Base-by-base conservation (phyloP, 2,113 vertebrate genomes). In the Rhineura floridana region DNA sequence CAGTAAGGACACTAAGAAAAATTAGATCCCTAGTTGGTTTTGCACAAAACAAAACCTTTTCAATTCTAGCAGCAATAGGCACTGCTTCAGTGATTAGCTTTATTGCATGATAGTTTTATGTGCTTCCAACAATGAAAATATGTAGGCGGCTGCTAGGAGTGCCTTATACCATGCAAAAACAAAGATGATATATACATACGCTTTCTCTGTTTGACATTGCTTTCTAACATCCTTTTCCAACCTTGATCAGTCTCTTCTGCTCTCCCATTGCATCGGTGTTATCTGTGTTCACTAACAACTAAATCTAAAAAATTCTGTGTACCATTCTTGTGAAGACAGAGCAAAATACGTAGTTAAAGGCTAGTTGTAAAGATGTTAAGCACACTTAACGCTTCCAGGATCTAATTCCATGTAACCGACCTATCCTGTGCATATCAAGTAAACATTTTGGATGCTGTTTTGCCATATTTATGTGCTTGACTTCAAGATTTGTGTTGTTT, bases 401-500 rank as follows among this genome's bases (percentile, higher is more conserved):
- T 23, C 42, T 72, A 72, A 23, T 39, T n/a, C 36, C 11, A 67
- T 77, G 59, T 48, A n/a, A 25, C 7, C 65, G 23, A 78, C 25
- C 23, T 91, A 88, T 90, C 88, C 59, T 42, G 25, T 79, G 77
- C 39, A 10, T 52, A 12, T 76, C 84, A 89, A 52, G 3, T 79
- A 25, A 75, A 87, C 25, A 92, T 95, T 83, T 92, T 36, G 67
- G 55, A 81, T 87, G 90, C 92, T 42, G 77, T 36, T 80, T 9
- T 87, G 52, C 52, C 17, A 25, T 77, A 2, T 63, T 17, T 28
- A 76, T 48, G n/a, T 77, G 46, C 88, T 85, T 94, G 88, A 94
- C 88, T 88, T 50, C 36, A 79, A 92, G 86, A 88, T 94, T 94
- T 96, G 70, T 90, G 21, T 0, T 93, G 94, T 91, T 95, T 89